Evolutionary conservation across 2,888 invertebrate genomes (phyloP).

Genomic region (Andrena minutula): DNA sequence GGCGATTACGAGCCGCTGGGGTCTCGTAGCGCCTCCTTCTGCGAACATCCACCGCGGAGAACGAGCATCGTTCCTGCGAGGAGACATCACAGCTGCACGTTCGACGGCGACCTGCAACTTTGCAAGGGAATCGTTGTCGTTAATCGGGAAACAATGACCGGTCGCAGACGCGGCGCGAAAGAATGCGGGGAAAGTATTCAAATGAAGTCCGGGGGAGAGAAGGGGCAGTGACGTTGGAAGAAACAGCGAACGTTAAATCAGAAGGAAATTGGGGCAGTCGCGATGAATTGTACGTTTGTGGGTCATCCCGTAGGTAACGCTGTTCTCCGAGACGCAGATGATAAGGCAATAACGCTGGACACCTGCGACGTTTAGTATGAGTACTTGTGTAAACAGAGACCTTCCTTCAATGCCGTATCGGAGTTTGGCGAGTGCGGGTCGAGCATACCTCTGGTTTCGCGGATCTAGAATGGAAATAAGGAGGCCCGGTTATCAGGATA

Average conservation of each 20-base stretch:
- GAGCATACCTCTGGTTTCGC: background rate
- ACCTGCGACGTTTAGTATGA: background rate
- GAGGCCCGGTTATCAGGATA: background rate
- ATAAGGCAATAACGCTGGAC: background rate
- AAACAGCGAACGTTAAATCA: background rate
- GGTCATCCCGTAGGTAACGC: background rate
- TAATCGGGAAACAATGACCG: slow-evolving; percentile 5
- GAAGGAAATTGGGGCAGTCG: background rate
- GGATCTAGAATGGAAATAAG: background rate
- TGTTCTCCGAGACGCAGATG: background rate
- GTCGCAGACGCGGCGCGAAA: slow-evolving; percentile 39
- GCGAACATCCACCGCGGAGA: background rate
- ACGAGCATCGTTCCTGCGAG: background rate
- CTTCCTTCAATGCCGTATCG: background rate
- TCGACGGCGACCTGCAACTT: too few species aligned
- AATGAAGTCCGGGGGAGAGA: slow-evolving; percentile 17
- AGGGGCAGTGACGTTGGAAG: background rate
- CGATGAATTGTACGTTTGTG: background rate
- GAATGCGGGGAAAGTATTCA: slow-evolving; percentile 57
- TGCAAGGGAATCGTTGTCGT: too few species aligned
- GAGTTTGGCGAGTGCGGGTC: background rate
- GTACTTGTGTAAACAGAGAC: background rate
- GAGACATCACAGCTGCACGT: background rate
- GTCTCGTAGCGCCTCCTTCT: slow-evolving; percentile 1
- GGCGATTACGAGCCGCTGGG: slow-evolving; percentile 35